Evolutionary conservation across 2,888 invertebrate species (phyloP), one percentile per base, ranked within the genome.

Genomic region (Deladenus siricidicola): DNA sequence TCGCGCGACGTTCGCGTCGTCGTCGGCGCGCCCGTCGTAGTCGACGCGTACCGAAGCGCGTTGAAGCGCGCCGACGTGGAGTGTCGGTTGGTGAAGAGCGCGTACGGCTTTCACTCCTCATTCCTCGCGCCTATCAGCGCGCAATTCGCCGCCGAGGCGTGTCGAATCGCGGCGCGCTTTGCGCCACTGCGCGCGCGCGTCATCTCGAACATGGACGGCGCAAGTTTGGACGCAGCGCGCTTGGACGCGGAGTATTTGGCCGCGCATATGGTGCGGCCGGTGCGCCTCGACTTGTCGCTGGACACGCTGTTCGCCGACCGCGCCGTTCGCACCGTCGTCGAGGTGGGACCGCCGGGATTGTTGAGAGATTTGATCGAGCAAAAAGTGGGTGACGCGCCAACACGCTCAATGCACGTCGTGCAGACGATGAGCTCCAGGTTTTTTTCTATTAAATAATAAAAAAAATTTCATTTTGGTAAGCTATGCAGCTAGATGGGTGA

Each of bases 261-360:
- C 6, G 49, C 67, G 6, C 76, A 76, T 51, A 57, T 75, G 39
- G 17, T 60, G 8, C 48, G 58, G 14, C 63, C 70, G 1, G 73
- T 76, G 0, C 64, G 75, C 8, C 26, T 76, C 23, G 64, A 74
- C 45, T 51, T 56, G 30, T 52, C 67, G 4, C 57, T 72, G 2
- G 53, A 70, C 1, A 60, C 60, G 2, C 48, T 76, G 0, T 29
- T 63, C 1, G 23, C 62, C 10, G 42, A 65, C 21, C 45, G 63
- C 29, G 45, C 53, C 8, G 61, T 69, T 6, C 54, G 65, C 28
- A 50, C 66, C 1, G 47, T 76, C 14, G 62, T 75, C 14, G 72
- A 76, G 60, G 67, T 76, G 21, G 76, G 76, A 4, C 76, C 76
- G 1, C 56, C 67, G n/a, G 73, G 75, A 34, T 58, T 75, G 4